Conservation (phyloP, 2,888 invertebrate genomes). For the Nymphalis c-album region DNA sequence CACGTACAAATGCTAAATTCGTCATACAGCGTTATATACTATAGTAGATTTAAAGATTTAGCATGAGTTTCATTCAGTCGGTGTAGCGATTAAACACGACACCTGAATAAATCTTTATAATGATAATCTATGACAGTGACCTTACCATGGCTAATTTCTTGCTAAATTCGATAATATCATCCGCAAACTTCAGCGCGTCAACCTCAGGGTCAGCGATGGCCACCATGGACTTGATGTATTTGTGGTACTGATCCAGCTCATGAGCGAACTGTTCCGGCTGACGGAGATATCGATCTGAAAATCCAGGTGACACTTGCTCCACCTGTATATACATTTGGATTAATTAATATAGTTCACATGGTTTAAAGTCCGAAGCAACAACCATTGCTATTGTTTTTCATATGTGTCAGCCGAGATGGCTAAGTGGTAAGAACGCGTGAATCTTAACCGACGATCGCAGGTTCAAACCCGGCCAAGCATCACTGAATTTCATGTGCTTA, state of each 20-base stretch:
- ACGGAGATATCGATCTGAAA: constrained; percentile 84
- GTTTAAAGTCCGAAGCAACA: background rate
- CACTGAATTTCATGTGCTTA: too few species aligned
- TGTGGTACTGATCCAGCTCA: constrained; percentile 82
- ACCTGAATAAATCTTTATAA: background rate
- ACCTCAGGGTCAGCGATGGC: constrained; percentile 69
- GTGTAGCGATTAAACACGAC: too few species aligned
- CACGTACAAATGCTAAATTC: too few species aligned
- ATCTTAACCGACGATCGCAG: too few species aligned
- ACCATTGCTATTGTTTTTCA: too few species aligned
- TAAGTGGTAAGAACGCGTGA: too few species aligned
- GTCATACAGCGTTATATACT: too few species aligned
- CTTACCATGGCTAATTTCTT: constrained; percentile 83
- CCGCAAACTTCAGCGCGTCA: constrained; percentile 77
- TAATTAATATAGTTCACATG: background rate
- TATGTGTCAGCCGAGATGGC: too few species aligned
- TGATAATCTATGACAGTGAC: background rate
- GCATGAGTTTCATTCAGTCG: too few species aligned
- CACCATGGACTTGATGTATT: constrained; percentile 82
- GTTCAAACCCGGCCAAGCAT: too few species aligned
- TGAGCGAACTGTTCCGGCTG: constrained; percentile 82
- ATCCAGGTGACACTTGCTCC: constrained; percentile 84
- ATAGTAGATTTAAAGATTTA: too few species aligned
- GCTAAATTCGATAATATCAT: constrained; percentile 83
- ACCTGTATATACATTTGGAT: constrained; percentile 61